Evolutionary conservation across 1,140 invertebrate species (phyloP).

Genomic region (Bombus polaris): DNA sequence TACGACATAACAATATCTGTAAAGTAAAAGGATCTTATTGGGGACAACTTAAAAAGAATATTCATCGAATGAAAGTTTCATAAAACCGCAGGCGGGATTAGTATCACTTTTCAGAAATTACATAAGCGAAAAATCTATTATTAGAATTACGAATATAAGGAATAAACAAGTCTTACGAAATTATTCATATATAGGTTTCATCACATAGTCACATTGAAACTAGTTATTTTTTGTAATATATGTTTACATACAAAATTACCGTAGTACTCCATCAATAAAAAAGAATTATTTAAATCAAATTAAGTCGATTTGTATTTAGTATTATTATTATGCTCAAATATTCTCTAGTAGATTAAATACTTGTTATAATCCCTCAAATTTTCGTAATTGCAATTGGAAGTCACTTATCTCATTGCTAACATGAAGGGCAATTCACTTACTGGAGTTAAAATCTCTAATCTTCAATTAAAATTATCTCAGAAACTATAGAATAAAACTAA

Average conservation of each 20-base stretch:
- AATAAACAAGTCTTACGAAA: neutral
- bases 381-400: conserved; percentile 28
- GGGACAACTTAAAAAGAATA: conserved; percentile 19
- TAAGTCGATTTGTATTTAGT: neutral
- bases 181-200: too few relatives aligned
- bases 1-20: conserved; percentile 27
- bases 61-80: conserved; percentile 43
- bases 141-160: neutral
- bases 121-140: conserved; percentile 28
- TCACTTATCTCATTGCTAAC: conserved; percentile 16
- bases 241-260: neutral
- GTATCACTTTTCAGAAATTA: conserved; percentile 45
- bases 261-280: neutral
- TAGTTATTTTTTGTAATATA: neutral
- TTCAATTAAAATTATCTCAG: neutral
- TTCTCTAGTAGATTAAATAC: neutral
- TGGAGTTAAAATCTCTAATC: neutral
- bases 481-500: neutral
- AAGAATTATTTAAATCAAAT: neutral
- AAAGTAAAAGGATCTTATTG: conserved; percentile 47
- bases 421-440: neutral
- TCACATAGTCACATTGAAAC: neutral
- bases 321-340: neutral
- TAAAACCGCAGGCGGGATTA: conserved; percentile 29
- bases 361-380: neutral